Evolutionary conservation across 2,797 vertebrate genomes (phyloP).

Genomic region (Intellagama lesueurii): DNA sequence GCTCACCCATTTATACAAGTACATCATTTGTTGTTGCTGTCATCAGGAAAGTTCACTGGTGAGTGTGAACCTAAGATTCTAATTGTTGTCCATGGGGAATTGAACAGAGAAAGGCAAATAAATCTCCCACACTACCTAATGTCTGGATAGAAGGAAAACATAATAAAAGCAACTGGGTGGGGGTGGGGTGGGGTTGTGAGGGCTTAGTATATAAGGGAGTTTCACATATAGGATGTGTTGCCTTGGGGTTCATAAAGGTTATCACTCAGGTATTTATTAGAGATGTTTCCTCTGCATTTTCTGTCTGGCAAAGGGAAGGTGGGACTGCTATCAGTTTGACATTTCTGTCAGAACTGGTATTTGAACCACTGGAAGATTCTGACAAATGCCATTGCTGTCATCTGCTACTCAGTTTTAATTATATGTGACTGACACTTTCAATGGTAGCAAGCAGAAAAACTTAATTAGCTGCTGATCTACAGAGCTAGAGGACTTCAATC

Average conservation of each 20-base stretch:
- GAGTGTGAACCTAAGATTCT: not conserved
- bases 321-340: slow-evolving; percentile 91
- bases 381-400: slow-evolving; percentile 97
- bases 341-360: slow-evolving; percentile 96
- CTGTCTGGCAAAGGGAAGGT: slow-evolving; percentile 70
- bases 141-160: not conserved
- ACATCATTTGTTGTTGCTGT: not conserved
- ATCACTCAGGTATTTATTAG: slow-evolving; percentile 87
- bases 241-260: slow-evolving; percentile 91
- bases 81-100: rapidly evolving
- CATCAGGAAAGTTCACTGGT: not conserved
- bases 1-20: not conserved
- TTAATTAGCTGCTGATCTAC: slow-evolving; percentile 87
- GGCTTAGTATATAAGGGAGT: slow-evolving; percentile 73
- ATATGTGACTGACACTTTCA: slow-evolving; percentile 87
- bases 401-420: slow-evolving; percentile 92
- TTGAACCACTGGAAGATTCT: slow-evolving; percentile 90
- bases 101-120: not conserved
- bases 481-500: slow-evolving; percentile 71
- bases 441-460: slow-evolving; percentile 82
- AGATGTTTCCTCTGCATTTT: slow-evolving; percentile 71
- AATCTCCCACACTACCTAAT: not conserved
- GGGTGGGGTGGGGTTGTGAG: no score
- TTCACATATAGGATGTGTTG: slow-evolving; percentile 78
- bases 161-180: not conserved